phyloP scores from a whole-genome alignment of 2,888 invertebrate species.

The Standfussiana lucernea region DNA sequence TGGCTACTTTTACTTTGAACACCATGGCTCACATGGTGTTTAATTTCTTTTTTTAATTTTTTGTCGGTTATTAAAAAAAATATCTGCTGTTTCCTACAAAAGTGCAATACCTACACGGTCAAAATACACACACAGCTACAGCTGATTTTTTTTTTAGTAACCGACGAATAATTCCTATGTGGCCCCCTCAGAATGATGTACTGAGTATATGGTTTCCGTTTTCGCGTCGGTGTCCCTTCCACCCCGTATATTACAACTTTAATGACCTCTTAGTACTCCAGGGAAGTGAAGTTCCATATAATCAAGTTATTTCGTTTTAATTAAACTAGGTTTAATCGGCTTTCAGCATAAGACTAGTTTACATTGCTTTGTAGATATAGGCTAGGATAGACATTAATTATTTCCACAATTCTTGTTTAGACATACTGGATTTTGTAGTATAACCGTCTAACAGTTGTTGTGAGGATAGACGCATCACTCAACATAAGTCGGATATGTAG shows the following conservation, averaged over 20 bases:
- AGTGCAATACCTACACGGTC: no score
- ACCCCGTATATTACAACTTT: background rate
- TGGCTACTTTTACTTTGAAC: background rate
- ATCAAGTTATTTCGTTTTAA: background rate
- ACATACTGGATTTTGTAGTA: background rate
- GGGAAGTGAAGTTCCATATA: background rate
- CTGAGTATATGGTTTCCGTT: no score
- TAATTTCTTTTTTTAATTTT: no score
- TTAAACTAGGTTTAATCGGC: background rate
- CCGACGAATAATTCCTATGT: no score
- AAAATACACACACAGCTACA: no score
- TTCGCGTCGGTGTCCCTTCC: no score
- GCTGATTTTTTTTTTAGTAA: no score
- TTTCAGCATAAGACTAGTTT: conserved; percentile 12
- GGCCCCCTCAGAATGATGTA: no score
- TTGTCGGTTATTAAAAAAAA: no score
- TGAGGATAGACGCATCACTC: background rate
- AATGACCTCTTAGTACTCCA: background rate
- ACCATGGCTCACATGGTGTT: background rate
- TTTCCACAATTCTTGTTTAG: background rate
- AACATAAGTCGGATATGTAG: background rate
- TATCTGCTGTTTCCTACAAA: no score
- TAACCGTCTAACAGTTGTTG: background rate
- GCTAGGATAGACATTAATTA: background rate
- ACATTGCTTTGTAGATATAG: conserved; percentile 6